Evolutionary conservation across 1,140 invertebrate genomes (phyloP), one percentile per base, ranked within the genome.

Genomic region (Drosophila takahashii): DNA sequence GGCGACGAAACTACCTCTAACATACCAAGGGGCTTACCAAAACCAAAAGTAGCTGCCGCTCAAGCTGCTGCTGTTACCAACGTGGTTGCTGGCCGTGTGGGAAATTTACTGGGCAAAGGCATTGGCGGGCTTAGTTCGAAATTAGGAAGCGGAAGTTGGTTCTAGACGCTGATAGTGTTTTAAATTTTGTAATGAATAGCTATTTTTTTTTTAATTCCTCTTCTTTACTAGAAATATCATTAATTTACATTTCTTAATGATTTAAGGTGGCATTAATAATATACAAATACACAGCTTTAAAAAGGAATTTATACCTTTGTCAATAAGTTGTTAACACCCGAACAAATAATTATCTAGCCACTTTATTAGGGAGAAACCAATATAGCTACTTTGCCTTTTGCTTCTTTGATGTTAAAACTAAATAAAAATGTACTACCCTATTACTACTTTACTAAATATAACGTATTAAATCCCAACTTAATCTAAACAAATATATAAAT

Each of bases 61-160:
- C 87, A 91, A 65, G 85, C 91, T 47, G 84, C 90, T 27, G 90
- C 95, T 29, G 94, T 95, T 48, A 96, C 95, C 27, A 95, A 95
- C 48, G 95, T 96, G 76, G 95, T 96, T 64, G 95, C 95, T 50
- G 96, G 95, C 34, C 94, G 95, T 89, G 94, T 97, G 77, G 95
- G 96, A 60, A 96, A 95, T 92, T 95, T 97, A 84, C 94, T 97
- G 78, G 96, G 96, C 59, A 96, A 96, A 93, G 95, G 95, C 70
- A 94, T 96, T 77, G 96, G 96, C 78, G 96, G 96, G 70, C 94
- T 96, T 81, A 95, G 95, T 85, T 95, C 95, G 70, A 96, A 96
- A 93, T 94, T 96, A 67, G 95, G 95, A 64, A 95, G 95, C 87
- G 94, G 94, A 41, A 93, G 94, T 90, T 95, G 94, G 94, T 95